A percentile compares a stretch with the other conserved stretches of the same genome.
Evolutionary conservation across 2,113 vertebrate genomes (phyloP).

Genomic region (Archocentrus centrarchus): DNA sequence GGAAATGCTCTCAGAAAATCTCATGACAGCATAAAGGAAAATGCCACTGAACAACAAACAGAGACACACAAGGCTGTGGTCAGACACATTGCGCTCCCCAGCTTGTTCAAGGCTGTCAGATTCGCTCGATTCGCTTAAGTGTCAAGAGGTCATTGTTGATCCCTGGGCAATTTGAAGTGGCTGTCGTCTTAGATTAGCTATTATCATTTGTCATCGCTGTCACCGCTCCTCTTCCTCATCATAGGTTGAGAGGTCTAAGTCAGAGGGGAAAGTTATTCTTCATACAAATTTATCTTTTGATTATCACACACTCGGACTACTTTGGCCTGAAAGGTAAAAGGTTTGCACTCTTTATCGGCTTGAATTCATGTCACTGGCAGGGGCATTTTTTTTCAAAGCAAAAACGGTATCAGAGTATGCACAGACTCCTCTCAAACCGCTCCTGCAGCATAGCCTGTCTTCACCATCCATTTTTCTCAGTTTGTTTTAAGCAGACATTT

Average conservation of each 20-base stretch:
- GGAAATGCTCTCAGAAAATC: slow-evolving; percentile 49
- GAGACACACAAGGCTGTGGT: neutral
- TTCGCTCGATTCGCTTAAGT: slow-evolving; percentile 31
- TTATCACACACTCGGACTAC: neutral
- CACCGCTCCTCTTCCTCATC: slow-evolving; percentile 7
- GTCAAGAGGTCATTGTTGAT: slow-evolving; percentile 54
- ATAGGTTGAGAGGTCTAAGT: slow-evolving; percentile 36
- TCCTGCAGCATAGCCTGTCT: neutral
- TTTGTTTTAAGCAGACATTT: neutral
- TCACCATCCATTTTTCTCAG: neutral
- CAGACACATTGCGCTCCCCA: neutral
- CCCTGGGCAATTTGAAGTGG: slow-evolving; percentile 42
- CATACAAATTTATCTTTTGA: slow-evolving; percentile 23
- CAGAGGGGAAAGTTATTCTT: slow-evolving; percentile 44
- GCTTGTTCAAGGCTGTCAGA: slow-evolving; percentile 17
- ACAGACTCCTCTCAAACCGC: neutral
- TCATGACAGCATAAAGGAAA: slow-evolving; percentile 45
- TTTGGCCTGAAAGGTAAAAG: neutral
- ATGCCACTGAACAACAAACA: slow-evolving; percentile 8
- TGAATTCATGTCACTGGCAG: neutral
- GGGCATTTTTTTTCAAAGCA: neutral
- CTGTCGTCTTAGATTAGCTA: slow-evolving; percentile 56
- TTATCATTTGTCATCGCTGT: slow-evolving; percentile 44
- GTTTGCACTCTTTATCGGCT: neutral
- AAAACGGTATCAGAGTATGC: neutral